These are phyloP conservation scores for Spialia ferax DNA, from an alignment of 2,888 invertebrate genomes.

Conservation along the genomic window DNA sequence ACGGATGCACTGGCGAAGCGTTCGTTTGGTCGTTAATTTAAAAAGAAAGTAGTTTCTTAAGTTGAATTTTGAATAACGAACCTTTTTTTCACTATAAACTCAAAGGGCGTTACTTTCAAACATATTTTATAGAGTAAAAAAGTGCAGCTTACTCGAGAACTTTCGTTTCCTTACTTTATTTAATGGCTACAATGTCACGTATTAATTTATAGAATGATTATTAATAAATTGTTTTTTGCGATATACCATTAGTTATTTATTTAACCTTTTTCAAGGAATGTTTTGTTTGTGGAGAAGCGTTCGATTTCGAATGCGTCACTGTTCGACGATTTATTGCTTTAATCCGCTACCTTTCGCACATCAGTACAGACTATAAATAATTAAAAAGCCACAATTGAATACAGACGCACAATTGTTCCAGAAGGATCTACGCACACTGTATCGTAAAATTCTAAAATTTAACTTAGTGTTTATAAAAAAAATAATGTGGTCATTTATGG, in stretches of 20 bases:
- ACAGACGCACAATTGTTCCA: constrained; percentile 3
- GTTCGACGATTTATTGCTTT: constrained; percentile 22
- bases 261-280: constrained; percentile 37
- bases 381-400: background rate
- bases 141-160: constrained; percentile 35
- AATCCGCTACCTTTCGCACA: constrained; percentile 22
- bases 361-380: constrained; percentile 23
- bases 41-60: constrained; percentile 29
- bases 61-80: constrained; percentile 38
- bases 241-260: constrained; percentile 29
- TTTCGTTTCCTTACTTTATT: constrained; percentile 36
- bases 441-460: constrained; percentile 19
- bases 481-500: constrained; percentile 13
- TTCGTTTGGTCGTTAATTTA: constrained; percentile 40
- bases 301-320: constrained; percentile 21
- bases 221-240: constrained; percentile 37
- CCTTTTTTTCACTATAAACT: constrained; percentile 24
- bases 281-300: constrained; percentile 33
- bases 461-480: constrained; percentile 22
- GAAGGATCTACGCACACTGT: constrained; percentile 5
- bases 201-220: constrained; percentile 31
- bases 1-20: constrained; percentile 45
- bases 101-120: constrained; percentile 23
- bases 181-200: constrained; percentile 31
- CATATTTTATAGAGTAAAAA: constrained; percentile 35